A percentile compares a stretch with the other conserved stretches of the same genome.
Conservation (phyloP, 2,888 invertebrate species). For the Clunio marinus region DNA sequence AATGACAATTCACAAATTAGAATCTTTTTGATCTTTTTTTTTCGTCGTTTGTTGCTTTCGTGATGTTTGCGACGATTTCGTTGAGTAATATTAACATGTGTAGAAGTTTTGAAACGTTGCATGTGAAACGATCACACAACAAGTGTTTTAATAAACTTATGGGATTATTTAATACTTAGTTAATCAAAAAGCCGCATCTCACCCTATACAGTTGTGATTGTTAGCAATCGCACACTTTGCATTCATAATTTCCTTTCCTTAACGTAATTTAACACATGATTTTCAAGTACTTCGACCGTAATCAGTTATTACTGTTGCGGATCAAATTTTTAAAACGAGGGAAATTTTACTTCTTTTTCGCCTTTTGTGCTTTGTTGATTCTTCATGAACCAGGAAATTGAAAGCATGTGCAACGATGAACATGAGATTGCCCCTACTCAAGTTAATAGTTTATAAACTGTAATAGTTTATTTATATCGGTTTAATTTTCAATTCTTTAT, state of each 20-base stretch:
- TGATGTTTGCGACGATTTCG: background rate
- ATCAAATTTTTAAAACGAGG: slow-evolving; percentile 22
- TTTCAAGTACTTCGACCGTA: slow-evolving; percentile 7
- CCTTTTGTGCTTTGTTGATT: slow-evolving; percentile 16
- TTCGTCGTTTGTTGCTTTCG: background rate
- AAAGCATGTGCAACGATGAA: slow-evolving; percentile 28
- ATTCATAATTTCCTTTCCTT: slow-evolving; percentile 5
- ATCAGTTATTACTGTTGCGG: slow-evolving; percentile 27
- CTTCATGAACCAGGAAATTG: slow-evolving; percentile 35
- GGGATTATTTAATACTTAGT: too few species aligned
- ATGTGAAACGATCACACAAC: background rate
- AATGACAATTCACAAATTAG: too few species aligned
- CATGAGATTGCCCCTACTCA: slow-evolving; percentile 20
- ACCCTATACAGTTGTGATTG: too few species aligned
- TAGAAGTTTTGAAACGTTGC: too few species aligned
- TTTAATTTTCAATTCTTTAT: slow-evolving; percentile 34
- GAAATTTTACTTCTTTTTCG: background rate
- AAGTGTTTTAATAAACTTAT: background rate
- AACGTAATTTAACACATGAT: slow-evolving; percentile 21
- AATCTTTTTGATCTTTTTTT: background rate
- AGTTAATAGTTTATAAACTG: slow-evolving; percentile 37
- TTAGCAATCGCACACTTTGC: slow-evolving; percentile 33
- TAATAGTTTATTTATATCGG: slow-evolving; percentile 33
- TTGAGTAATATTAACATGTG: background rate
- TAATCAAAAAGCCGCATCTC: too few species aligned